Base-by-base conservation (phyloP, 2,888 invertebrate species). In the Spicauda simplicius region DNA sequence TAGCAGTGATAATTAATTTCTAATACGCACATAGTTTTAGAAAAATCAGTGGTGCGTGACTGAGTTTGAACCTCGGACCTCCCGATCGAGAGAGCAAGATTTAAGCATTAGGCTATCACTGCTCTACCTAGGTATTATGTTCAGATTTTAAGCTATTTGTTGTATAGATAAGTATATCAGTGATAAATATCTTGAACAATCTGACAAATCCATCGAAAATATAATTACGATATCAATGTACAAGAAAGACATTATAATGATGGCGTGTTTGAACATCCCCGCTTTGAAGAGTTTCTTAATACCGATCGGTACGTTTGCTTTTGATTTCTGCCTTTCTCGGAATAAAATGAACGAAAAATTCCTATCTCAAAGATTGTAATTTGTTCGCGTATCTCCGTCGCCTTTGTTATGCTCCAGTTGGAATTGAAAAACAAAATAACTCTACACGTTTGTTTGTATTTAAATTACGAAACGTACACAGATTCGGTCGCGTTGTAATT, bases 321-420 rank as follows among this genome's bases (percentile, higher is more conserved):
- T 62, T 41, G 41, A 54, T 62, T 62, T 54, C 20, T 48, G 45
- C 45, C 45, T 45, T 62, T 53, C 37, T 53, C 52, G 41, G 45
- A 54, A 54, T 25, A 54, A 62, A 62, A 45, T 25, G 20, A 54
- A 41, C 37, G 62, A 54, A 62, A 62, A 50, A 59, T 50, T 62
- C 61, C 37, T 53, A 61, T 52, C 33, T 52, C 53, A 53, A 20
- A 45, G 20, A 54, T 54, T 54, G 33, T 20, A 58, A 58, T 58
- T 58, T 58, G 37, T 53, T 61, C 53, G n/a, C 20, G 37, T 37
- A 11, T 25, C 48, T 20, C 18, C 14, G 41, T 11, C 20, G n/a
- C 20, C 59, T 59, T 59, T 59, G 59, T 59, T 50, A 30, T 54
- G 14, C 18, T 54, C 16, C 33, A 19, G 14, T 37, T 14, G n/a